Base-by-base conservation (phyloP, 2,113 vertebrate species). In the Pteropus alecto region DNA sequence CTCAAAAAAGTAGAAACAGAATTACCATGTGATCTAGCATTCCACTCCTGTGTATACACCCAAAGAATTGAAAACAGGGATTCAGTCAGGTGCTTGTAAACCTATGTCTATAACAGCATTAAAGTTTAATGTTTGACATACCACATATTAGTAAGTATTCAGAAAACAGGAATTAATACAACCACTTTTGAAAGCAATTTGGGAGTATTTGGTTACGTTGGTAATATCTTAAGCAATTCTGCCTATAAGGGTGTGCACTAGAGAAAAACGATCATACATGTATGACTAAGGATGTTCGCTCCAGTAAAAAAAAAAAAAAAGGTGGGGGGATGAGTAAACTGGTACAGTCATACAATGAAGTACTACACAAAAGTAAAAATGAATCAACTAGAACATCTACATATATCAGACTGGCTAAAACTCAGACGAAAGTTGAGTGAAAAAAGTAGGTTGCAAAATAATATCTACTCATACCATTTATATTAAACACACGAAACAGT, bases 141-240 rank as follows among this genome's bases (percentile, higher is more conserved):
- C 65, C 28, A 87, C 3, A 2, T 41, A 82, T 79, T 74, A 92
- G 26, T n/a, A 76, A 94, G 26, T 33, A 88, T 68, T 93, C 60
- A 77, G 58, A 90, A 94, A 90, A 90, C 7, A 77, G 51, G 4
- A 68, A 67, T 93, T 68, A 78, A 60, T 68, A 90, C 70, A 90
- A 51, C 18, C n/a, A 84, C 61, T 54, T 90, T 26, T 28, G 38
- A 85, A 77, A 90, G 70, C 63, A 74, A 93, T 84, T 65, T 90
- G 35, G 26, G 30, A 87, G 1, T 63, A 79, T 56, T 16, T 95
- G 43, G 21, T 78, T 41, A 70, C 70, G 41, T 43, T 85, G n/a
- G n/a, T 61, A 84, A 84, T 8, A 56, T 7, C 15, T 78, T 61
- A 74, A 81, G 54, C 38, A 95, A 87, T 30, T 93, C 28, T 93